Conservation (phyloP, 2,797 vertebrate species). For the Bryconaethiops microstoma region DNA sequence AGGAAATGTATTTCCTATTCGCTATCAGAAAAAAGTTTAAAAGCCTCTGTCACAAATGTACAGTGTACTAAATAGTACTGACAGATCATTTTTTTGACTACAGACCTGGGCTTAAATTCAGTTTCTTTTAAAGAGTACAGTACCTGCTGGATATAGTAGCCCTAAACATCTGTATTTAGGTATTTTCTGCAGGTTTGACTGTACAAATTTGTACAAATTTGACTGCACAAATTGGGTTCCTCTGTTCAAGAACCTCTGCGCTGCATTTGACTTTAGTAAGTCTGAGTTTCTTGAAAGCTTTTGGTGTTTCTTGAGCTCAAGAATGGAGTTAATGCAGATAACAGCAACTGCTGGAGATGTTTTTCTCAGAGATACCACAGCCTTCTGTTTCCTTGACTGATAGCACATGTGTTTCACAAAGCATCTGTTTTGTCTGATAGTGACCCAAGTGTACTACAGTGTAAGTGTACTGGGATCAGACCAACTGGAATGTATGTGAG, state of each 20-base stretch:
- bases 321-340: constrained; percentile 20
- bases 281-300: not conserved
- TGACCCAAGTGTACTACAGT: not conserved
- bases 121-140: too few species aligned
- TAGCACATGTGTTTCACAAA: constrained; percentile 1
- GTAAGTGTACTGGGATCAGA: not conserved
- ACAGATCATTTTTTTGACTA: too few species aligned
- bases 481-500: not conserved
- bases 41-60: too few species aligned
- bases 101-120: too few species aligned
- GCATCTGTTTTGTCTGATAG: constrained; percentile 2
- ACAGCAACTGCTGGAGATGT: constrained; percentile 30
- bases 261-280: not conserved
- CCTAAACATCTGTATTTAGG: too few species aligned
- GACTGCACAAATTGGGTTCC: not conserved
- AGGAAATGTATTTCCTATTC: too few species aligned
- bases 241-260: not conserved
- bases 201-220: too few species aligned
- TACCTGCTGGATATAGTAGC: too few species aligned
- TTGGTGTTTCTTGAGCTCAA: not conserved
- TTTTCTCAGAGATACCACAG: constrained; percentile 24
- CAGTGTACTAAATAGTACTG: too few species aligned
- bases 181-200: too few species aligned
- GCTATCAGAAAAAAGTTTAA: too few species aligned
- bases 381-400: constrained; percentile 15